Base-by-base conservation (phyloP, 2,113 vertebrate genomes). In the Alosa alosa region DNA sequence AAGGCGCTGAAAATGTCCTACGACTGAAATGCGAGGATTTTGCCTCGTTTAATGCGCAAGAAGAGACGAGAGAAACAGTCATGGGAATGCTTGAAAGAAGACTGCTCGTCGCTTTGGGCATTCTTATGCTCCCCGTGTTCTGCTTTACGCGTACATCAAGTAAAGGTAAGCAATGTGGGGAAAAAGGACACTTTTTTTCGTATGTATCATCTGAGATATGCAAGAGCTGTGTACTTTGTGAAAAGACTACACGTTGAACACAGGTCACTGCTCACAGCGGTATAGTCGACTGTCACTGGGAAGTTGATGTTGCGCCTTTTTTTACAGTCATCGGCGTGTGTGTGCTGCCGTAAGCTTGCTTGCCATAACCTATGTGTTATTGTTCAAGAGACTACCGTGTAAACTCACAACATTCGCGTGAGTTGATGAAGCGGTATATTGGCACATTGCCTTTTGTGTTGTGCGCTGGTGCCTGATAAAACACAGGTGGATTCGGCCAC, bases 151-250 rank as follows among this genome's bases (percentile, higher is more conserved):
- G 86, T 9, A 91, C 88, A 6, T 36, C 90, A 88, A 89, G 89
- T 84, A 95, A 93, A 95, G 95, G 95, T 96, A 94, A 90, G 94
- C 25, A 41, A 11, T 78, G 72, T 78, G 25, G 41, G 41, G 72
- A 17, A 78, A 75, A 39, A 0, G 31, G 10, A 31, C 31, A 78
- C 72, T 78, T 78, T 2, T 25, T 72, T 36, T 41, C 36, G 5
- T 4, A 17, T 78, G 10, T 4, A 17, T 17, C 72, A 36, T 78
- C 9, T 78, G 15, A 41, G 25, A 31, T 72, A 4, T 25, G 13
- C 36, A 31, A 75, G 22, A 68, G 50, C n/a, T 68, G n/a, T 25
- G 13, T 75, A 78, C 11, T 78, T 78, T 39, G 47, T 49, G 4
- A 39, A 39, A 18, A 78, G 72, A 36, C 72, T 15, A 4, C 4